phyloP scores from a whole-genome alignment of 2,888 invertebrate genomes.

The Hetaerina titia region DNA sequence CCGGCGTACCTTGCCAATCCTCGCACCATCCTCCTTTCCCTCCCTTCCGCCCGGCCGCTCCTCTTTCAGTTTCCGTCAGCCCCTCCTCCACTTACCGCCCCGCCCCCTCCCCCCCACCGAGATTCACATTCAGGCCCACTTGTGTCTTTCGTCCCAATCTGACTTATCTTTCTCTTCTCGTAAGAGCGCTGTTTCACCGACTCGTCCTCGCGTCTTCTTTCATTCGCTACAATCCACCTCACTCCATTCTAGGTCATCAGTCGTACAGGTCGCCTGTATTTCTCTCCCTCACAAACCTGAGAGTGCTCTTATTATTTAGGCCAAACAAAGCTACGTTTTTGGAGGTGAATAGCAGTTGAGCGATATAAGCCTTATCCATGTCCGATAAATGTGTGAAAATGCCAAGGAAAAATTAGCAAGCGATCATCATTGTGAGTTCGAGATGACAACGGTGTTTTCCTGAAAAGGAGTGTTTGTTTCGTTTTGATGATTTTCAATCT shows the following conservation, averaged over 20 bases:
- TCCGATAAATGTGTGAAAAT: too few relatives aligned
- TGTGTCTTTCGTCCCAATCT: not conserved
- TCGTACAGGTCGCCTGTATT: not conserved
- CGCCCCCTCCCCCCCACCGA: too few relatives aligned
- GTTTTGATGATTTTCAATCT: too few relatives aligned
- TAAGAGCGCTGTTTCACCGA: not conserved
- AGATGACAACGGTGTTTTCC: too few relatives aligned
- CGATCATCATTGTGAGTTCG: too few relatives aligned
- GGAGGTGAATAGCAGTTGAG: too few relatives aligned
- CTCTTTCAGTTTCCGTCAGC: not conserved
- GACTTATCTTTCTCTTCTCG: not conserved
- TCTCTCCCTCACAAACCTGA: not conserved
- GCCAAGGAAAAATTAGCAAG: too few relatives aligned
- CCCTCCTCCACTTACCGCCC: not conserved
- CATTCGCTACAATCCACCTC: too few relatives aligned
- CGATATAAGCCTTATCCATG: too few relatives aligned
- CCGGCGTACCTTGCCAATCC: constrained; percentile 51
- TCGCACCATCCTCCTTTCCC: not conserved
- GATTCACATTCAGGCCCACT: not conserved
- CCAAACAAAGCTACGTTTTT: too few relatives aligned
- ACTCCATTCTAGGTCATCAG: not conserved
- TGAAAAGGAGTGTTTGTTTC: too few relatives aligned
- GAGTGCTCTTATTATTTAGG: too few relatives aligned
- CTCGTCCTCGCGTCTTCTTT: not conserved
- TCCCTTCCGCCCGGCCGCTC: not conserved